A percentile compares a stretch with the other conserved stretches of the same genome.
These are phyloP conservation scores for Archegozetes longisetosus DNA, from an alignment of 1,140 invertebrate species.

Conservation along the genomic window DNA sequence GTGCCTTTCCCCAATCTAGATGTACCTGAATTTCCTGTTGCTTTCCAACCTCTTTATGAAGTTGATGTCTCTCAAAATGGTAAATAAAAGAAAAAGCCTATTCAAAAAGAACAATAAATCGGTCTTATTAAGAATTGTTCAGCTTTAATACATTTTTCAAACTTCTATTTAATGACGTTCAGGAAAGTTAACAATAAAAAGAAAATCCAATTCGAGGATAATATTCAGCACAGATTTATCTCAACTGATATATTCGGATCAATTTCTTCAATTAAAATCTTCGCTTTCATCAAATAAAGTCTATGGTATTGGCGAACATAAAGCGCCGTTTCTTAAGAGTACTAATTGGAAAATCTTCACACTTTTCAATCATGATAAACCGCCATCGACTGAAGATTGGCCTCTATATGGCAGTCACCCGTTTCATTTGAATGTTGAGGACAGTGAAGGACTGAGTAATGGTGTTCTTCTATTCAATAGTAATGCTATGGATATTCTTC, in stretches of 20 bases:
- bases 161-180: not conserved
- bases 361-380: conserved; percentile 9
- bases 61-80: not conserved
- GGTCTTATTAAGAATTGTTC: not conserved
- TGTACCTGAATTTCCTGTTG: conserved; percentile 15
- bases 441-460: conserved; percentile 26
- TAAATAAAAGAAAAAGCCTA: not conserved
- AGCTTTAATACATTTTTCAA: not conserved
- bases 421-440: conserved; percentile 19
- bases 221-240: conserved; percentile 20
- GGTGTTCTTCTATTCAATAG: conserved; percentile 60
- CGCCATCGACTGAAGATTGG: not conserved
- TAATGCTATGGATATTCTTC: conserved; percentile 63
- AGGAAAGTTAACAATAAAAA: not conserved
- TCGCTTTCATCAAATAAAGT: conserved; percentile 31
- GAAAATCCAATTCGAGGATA: not conserved
- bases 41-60: not conserved
- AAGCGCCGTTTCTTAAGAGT: not conserved
- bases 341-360: conserved; percentile 11
- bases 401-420: conserved; percentile 20
- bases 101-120: not conserved
- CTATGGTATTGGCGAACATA: conserved; percentile 34
- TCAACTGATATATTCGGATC: conserved; percentile 31
- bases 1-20: conserved; percentile 24
- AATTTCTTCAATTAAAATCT: conserved; percentile 36